phyloP scores from a whole-genome alignment of 2,888 invertebrate species.

The Romanomermis culicivorax region DNA sequence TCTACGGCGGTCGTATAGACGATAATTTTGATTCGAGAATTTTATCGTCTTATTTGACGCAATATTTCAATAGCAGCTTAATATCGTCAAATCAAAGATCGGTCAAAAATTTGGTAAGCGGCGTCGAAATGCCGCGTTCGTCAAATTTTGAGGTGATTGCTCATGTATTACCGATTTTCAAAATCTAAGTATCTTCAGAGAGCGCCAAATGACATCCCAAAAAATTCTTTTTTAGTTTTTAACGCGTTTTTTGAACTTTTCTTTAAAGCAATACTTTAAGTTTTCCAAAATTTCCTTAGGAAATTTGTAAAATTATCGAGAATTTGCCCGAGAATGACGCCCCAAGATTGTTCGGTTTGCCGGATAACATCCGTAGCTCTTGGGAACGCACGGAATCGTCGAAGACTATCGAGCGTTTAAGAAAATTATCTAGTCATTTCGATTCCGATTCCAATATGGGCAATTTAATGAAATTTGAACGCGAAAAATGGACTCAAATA shows the following conservation, averaged over 20 bases:
- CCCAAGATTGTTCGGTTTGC: conserved; percentile 56
- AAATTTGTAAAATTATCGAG: conserved; percentile 44
- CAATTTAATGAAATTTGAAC: conserved; percentile 29
- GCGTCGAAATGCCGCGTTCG: conserved; percentile 37
- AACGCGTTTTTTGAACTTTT: no score
- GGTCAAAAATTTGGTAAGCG: conserved; percentile 32
- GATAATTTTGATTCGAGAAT: conserved; percentile 49
- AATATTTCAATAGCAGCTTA: conserved; percentile 30
- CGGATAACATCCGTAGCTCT: conserved; percentile 61
- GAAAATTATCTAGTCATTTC: conserved; percentile 11
- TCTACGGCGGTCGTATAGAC: conserved; percentile 67
- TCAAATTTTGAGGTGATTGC: conserved; percentile 17
- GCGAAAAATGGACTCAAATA: conserved; percentile 40
- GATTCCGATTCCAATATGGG: conserved; percentile 27
- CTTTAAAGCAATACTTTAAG: background rate
- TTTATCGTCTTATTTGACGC: conserved; percentile 42
- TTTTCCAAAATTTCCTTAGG: conserved; percentile 35
- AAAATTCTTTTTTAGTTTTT: no score
- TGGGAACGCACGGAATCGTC: conserved; percentile 49
- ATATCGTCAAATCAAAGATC: conserved; percentile 14
- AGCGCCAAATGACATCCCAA: no score
- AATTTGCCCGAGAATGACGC: conserved; percentile 48
- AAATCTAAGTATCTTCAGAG: background rate
- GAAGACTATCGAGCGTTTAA: conserved; percentile 43
- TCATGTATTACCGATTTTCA: background rate